Base-by-base conservation (phyloP, 2,113 vertebrate species). In the Bujurquina vittata region DNA sequence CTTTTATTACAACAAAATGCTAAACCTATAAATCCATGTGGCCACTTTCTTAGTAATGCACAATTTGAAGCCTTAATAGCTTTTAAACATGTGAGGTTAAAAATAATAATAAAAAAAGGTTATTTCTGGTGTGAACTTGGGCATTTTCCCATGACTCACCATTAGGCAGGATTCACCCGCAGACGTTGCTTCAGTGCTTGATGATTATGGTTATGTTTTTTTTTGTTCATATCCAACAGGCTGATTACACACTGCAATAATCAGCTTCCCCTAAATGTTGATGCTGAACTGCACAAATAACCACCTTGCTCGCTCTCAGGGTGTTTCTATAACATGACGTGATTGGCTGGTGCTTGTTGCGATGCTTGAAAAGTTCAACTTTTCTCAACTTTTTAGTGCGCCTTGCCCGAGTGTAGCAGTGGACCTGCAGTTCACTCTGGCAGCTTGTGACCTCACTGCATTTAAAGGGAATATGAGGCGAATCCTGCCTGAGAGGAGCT, bases 231-330 rank as follows among this genome's bases (percentile, higher is more conserved):
- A 67, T 67, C 3, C 40, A 46, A 9, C 22, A 1, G 9, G 22
- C 26, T 67, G 22, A 67, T 46, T 26, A 0, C 26, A 0, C 15
- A 0, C 15, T 46, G 22, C 22, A 0, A 9, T 29, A 3, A 67
- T 67, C 4, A 11, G 40, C 22, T 0, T 49, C 40, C 46, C 22
- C 22, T 67, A 67, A 67, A 67, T 49, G 46, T 49, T 49, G 40
- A 67, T 49, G 22, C 40, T 67, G 63, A 67, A 67, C 40, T 43
- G 7, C 49, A 52, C 49, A 17, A 18, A 17, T 5, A 49, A 40
- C 37, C 46, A 17, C 46, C 14, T 46, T 4, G 40, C 40, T 10
- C 40, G 12, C 43, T 2, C 4, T 67, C 37, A 26, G 14, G 0
- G 17, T 67, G 26, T 46, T 46, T 67, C 26, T 37, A 46, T 67